Percentiles rank a stretch among this genome's conserved stretches.
Conservation (phyloP, 1,140 invertebrate species). For the Venturia canescens region DNA sequence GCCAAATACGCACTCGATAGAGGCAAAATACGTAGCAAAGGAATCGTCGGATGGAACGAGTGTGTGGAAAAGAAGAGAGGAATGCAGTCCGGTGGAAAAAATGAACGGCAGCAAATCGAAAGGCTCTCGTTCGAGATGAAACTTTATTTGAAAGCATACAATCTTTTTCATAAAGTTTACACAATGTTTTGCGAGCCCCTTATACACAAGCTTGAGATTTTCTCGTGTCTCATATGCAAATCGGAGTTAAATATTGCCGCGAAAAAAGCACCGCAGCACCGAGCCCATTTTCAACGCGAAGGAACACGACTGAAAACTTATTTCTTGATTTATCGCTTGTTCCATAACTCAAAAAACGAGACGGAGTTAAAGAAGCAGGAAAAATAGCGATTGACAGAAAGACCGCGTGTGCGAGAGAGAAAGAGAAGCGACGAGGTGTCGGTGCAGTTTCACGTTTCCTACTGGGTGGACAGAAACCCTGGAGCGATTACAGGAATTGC, state of each 20-base stretch:
- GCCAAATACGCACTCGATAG: too few species aligned
- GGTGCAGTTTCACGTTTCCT: neutral
- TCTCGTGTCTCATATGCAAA: neutral
- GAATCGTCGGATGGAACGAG: too few species aligned
- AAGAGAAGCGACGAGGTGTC: too few species aligned
- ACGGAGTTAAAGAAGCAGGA: neutral
- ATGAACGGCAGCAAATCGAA: too few species aligned
- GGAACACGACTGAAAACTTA: neutral
- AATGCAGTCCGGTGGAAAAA: too few species aligned
- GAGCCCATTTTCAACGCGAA: neutral
- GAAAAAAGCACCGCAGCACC: neutral
- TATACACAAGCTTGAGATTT: neutral
- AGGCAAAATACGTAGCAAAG: too few species aligned
- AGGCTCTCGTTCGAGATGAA: too few species aligned
- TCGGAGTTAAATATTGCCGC: neutral
- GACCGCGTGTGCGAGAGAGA: neutral
- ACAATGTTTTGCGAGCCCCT: neutral
- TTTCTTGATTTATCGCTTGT: constrained; percentile 25
- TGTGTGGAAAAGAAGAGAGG: too few species aligned
- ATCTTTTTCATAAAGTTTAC: neutral
- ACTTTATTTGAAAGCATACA: neutral
- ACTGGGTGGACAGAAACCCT: neutral
- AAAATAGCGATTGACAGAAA: neutral
- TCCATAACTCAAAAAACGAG: constrained; percentile 4
- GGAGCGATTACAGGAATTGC: constrained; percentile 32